These are phyloP conservation scores for Rhinopithecus roxellana DNA, from an alignment of 2,113 vertebrate genomes.

Conservation along the genomic window DNA sequence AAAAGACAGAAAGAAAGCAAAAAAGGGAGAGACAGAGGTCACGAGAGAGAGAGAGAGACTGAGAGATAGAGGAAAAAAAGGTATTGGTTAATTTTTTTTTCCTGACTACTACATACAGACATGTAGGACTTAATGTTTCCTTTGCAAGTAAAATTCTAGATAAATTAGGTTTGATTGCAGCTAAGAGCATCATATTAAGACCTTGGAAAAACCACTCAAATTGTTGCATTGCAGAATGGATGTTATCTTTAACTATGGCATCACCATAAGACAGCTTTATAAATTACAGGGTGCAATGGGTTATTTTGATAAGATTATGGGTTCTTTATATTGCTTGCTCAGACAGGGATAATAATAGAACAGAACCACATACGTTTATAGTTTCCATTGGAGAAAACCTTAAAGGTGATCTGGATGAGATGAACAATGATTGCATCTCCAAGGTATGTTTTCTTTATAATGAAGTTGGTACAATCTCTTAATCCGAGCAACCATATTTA, in stretches of 20 bases:
- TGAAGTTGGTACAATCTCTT: not conserved
- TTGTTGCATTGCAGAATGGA: conserved; percentile 49
- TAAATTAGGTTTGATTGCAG: conserved; percentile 65
- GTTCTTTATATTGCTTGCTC: conserved; percentile 63
- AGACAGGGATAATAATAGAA: conserved; percentile 63
- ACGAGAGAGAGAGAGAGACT: not conserved
- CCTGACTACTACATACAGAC: not conserved
- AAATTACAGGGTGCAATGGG: conserved; percentile 60
- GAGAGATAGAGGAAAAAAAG: not conserved
- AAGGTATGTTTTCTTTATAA: not conserved
- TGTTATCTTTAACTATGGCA: conserved; percentile 56
- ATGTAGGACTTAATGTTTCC: not conserved
- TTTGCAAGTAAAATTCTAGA: conserved; percentile 62
- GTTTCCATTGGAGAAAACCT: conserved; percentile 46
- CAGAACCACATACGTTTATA: conserved; percentile 34
- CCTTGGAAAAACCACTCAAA: conserved; percentile 59
- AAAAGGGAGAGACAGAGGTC: not conserved
- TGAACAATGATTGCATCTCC: not conserved
- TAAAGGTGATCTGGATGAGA: not conserved
- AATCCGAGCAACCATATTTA: not conserved
- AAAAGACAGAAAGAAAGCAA: not conserved
- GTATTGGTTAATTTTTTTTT: conserved; percentile 34
- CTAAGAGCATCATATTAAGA: conserved; percentile 49
- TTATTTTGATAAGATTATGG: conserved; percentile 68
- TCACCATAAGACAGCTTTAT: conserved; percentile 53